Evolutionary conservation across 2,797 vertebrate species (phyloP).

Genomic region (Tenualosa ilisha): DNA sequence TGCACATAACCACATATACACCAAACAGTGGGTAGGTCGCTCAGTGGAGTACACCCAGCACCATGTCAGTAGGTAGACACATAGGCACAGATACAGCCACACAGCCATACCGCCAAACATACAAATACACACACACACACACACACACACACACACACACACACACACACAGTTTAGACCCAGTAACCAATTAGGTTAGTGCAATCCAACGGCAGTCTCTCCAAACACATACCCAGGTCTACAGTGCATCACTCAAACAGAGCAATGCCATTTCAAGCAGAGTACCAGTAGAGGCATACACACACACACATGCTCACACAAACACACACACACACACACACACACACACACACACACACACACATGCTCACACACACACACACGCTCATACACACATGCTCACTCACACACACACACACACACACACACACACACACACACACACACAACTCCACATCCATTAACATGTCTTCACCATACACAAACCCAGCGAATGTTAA

Average conservation of each 20-base stretch:
- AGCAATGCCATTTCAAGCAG: conserved; percentile 4
- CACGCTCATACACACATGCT: no score
- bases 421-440: background rate
- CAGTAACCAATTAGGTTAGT: background rate
- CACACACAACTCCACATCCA: background rate
- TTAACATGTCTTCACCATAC: background rate
- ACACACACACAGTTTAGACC: background rate
- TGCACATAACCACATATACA: conserved; percentile 41
- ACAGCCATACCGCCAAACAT: background rate
- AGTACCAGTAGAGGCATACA: background rate
- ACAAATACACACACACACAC: background rate
- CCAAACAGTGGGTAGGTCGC: conserved; percentile 40
- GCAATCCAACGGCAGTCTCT: conserved; percentile 7
- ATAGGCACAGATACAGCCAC: background rate
- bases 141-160: background rate
- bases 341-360: background rate
- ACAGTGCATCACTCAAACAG: background rate
- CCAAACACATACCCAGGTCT: background rate
- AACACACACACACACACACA: background rate
- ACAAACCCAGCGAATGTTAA: background rate
- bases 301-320: background rate
- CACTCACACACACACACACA: background rate
- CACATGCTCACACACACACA: no score
- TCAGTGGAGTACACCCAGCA: conserved; percentile 9
- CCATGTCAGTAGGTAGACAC: conserved; percentile 8